Percentiles rank a stretch among this genome's conserved stretches.
Evolutionary conservation across 2,113 vertebrate genomes (phyloP).

Genomic region (Apeltes quadracus): DNA sequence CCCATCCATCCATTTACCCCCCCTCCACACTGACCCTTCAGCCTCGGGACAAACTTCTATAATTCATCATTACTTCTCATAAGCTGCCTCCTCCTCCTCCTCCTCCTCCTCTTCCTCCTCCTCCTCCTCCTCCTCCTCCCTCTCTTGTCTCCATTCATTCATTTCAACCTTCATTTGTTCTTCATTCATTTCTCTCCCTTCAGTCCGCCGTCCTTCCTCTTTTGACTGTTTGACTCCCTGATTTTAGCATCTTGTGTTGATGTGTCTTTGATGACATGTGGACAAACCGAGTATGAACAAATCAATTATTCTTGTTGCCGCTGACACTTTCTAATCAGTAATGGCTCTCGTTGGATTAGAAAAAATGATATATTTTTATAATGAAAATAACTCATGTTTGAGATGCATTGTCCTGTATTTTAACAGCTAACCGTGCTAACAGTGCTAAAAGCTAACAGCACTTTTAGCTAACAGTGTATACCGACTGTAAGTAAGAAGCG

Average conservation of each 20-base stretch:
- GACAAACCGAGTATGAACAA: too few relatives aligned
- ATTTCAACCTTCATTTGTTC: background rate
- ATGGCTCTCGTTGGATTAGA: too few relatives aligned
- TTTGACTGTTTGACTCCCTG: background rate
- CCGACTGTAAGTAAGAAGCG: too few relatives aligned
- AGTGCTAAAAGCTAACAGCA: too few relatives aligned
- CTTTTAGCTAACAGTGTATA: too few relatives aligned
- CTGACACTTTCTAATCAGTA: too few relatives aligned
- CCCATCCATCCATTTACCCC: constrained; percentile 1
- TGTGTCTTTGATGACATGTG: too few relatives aligned
- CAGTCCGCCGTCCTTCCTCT: background rate
- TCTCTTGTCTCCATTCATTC: background rate
- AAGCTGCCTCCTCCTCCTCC: constrained; percentile 27
- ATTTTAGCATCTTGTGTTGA: background rate
- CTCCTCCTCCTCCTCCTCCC: constrained; percentile 6
- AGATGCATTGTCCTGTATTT: too few relatives aligned
- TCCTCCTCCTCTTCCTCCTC: constrained; percentile 10
- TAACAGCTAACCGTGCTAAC: too few relatives aligned
- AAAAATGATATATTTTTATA: too few relatives aligned
- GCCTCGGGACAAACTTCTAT: constrained; percentile 62
- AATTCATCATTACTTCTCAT: constrained; percentile 63
- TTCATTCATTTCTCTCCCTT: background rate
- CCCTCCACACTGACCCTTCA: constrained; percentile 38
- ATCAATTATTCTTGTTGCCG: too few relatives aligned
- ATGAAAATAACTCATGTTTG: too few relatives aligned